A percentile compares a stretch with the other conserved stretches of the same genome.
Conservation (phyloP, 2,113 vertebrate genomes). For the Pteronura brasiliensis region DNA sequence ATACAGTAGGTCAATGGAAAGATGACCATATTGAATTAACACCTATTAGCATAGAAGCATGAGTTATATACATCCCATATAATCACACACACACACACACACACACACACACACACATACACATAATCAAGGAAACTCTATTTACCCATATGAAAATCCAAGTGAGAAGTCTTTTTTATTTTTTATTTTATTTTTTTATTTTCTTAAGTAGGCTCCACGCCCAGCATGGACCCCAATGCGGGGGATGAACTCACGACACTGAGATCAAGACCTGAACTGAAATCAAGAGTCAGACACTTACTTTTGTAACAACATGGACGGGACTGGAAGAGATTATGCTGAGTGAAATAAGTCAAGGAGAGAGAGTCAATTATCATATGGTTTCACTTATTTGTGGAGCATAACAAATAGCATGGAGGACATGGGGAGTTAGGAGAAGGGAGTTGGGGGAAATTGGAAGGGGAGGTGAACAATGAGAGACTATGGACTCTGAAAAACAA, state of each 20-base stretch:
- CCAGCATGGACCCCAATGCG: not conserved
- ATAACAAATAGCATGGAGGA: no score
- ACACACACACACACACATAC: not conserved
- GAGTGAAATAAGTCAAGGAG: no score
- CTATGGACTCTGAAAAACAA: no score
- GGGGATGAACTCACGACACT: not conserved
- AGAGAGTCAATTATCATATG: no score
- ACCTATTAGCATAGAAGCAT: not conserved
- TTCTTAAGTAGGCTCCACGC: not conserved
- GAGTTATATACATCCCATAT: not conserved
- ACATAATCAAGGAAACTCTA: not conserved
- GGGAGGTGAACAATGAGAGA: no score
- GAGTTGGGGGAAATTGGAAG: no score
- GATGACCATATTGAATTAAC: not conserved
- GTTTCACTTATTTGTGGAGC: no score
- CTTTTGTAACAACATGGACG: no score
- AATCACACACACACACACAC: not conserved
- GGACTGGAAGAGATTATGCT: no score
- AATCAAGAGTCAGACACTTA: not conserved
- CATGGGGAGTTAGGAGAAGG: no score
- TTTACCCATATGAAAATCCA: not conserved
- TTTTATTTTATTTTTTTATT: not conserved
- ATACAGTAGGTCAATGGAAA: not conserved
- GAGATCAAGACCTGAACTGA: not conserved
- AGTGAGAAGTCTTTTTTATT: conserved; percentile 17